Base-by-base conservation (phyloP, 2,888 invertebrate species). In the Eupithecia subumbrata region DNA sequence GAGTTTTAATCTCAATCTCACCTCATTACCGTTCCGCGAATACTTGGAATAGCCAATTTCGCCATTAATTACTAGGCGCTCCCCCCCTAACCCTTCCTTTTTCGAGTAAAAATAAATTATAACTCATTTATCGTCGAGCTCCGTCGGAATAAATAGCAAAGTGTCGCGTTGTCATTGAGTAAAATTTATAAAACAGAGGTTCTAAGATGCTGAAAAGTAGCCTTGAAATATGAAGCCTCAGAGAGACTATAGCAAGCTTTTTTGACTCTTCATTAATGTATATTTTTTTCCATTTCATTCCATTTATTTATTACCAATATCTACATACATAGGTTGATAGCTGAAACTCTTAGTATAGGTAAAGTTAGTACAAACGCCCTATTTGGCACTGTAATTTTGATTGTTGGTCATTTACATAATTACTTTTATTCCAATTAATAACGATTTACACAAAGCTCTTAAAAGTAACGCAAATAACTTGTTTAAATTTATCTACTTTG, bases 31-130 rank as follows among this genome's bases (percentile, higher is more conserved):
- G 89, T 88, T 89, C 90, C 91, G 91, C 89, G 90, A 94, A 94
- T 92, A 91, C 92, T 92, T 89, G 91, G 93, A 93, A 94, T 92
- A 93, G 94, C 92, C 94, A 94, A 94, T 95, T 94, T 90, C 89
- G 86, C 88, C 94, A 94, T 95, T 94, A 94, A 95, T 94, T 94
- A 93, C 92, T 84, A 79, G 84, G 87, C 88, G 82, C 88, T 82
- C 86, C 89, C 86, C n/a, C 89, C 89, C 89, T 88, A 89, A 90
- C 92, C 91, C 92, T 90, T 90, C 92, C 92, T 91, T 92, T 93
- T 93, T 90, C 90, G 89, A 89, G 94, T 92, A 94, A 94, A 94
- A 95, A 94, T 94, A 94, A 94, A 94, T 95, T 93, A 92, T 94
- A 93, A 94, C 90, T 92, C 94, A 94, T 95, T 94, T 94, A 94